phyloP scores from a whole-genome alignment of 2,113 vertebrate genomes.

The Lanius ludovicianus region DNA sequence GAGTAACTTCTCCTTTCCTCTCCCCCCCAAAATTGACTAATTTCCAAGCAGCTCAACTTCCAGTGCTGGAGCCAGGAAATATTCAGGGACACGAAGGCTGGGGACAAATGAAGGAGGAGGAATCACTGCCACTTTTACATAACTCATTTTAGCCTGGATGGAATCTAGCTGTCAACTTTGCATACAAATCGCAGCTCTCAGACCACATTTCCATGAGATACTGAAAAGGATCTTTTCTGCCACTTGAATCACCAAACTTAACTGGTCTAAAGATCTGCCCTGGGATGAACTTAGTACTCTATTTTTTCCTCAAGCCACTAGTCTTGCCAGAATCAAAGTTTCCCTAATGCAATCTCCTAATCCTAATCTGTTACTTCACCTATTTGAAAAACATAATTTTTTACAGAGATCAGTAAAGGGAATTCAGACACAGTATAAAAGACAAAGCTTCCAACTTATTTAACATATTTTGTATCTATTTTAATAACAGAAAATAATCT shows the following conservation, averaged over 20 bases:
- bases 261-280: not conserved
- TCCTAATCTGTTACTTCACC: not conserved
- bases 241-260: not conserved
- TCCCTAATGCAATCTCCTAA: not conserved
- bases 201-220: not conserved
- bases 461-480: not conserved
- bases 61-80: not conserved
- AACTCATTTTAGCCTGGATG: not conserved
- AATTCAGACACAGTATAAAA: not conserved
- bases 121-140: not conserved
- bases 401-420: not conserved
- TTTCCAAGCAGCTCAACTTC: not conserved
- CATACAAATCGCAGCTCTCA: not conserved
- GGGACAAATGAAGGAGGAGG: not conserved
- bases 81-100: not conserved
- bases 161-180: not conserved
- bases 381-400: not conserved
- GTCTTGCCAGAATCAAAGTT: not conserved
- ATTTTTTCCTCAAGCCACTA: not conserved
- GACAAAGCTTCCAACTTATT: not conserved
- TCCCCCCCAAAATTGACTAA: rapidly evolving
- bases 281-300: not conserved
- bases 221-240: slow-evolving; percentile 22
- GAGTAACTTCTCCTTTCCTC: not conserved
- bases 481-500: not conserved